Evolutionary conservation across 2,113 vertebrate genomes (phyloP), one percentile per base, ranked within the genome.

Genomic region (Thermophis baileyi): DNA sequence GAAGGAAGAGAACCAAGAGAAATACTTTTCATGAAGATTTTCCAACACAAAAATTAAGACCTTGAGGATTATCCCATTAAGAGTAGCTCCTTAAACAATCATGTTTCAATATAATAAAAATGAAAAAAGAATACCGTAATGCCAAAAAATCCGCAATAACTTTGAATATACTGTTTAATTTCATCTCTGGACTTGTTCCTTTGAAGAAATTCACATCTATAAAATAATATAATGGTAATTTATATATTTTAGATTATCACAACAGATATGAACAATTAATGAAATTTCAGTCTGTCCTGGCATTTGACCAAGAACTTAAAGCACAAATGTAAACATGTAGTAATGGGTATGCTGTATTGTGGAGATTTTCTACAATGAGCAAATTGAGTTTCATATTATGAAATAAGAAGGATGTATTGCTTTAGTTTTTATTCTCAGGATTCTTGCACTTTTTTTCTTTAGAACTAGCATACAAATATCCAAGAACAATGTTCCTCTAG

Each of bases 201-300:
- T 93, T 63, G 93, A 93, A 97, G 94, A 95, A 96, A 97, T 90
- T 95, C 93, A 95, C 94, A 97, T 81, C 95, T 97, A 86, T 53
- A 91, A 91, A 90, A 93, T 44, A 91, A 96, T 94, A 24, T 25
- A 86, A 14, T 53, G 22, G 40, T n/a, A 14, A 89, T 86, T 69
- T 49, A 63, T 57, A 63, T 22, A 40, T 90, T 81, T 51, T 81
- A 27, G 35, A 85, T 49, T 20, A 18, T 47, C 10, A 47, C 3
- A 18, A 89, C 4, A 47, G 11, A 69, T n/a, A 69, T 10, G 27
- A 69, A 69, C 22, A 50, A 49, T 90, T 89, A 89, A 89, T 20
- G 44, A 40, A 20, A 30, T 89, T 35, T 89, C 53, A 57, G 2
- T 89, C 6, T 47, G 6, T 55, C n/a, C 9, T 40, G 35, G 12